Evolutionary conservation across 2,888 invertebrate species (phyloP).

Genomic region (Thymelicus lineola): DNA sequence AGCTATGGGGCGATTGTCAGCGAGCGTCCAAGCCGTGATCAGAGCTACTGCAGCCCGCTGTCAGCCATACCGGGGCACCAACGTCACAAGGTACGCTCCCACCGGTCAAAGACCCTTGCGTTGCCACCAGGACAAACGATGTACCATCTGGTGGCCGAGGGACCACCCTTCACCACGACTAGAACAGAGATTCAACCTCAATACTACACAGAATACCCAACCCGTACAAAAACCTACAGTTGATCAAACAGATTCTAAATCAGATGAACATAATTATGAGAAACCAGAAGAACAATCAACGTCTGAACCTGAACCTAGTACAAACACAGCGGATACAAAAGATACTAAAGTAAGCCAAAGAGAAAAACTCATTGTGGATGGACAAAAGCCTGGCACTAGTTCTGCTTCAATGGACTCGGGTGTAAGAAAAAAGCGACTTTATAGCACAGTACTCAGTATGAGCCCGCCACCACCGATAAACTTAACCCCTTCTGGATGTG

Average conservation of each 20-base stretch:
- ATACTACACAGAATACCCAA: constrained; percentile 49
- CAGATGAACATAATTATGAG: constrained; percentile 48
- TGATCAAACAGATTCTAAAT: constrained; percentile 46
- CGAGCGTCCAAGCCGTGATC: constrained; percentile 72
- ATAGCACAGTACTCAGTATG: constrained; percentile 82
- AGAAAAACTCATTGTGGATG: constrained; percentile 56
- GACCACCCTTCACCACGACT: constrained; percentile 64
- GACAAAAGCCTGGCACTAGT: constrained; percentile 67
- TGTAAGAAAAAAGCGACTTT: constrained; percentile 75
- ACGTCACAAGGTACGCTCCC: constrained; percentile 74
- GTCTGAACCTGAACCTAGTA: constrained; percentile 44
- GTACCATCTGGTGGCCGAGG: constrained; percentile 71
- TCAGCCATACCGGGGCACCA: constrained; percentile 73
- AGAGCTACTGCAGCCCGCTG: constrained; percentile 68
- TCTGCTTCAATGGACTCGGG: constrained; percentile 63
- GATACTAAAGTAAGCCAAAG: constrained; percentile 52
- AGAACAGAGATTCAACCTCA: constrained; percentile 54
- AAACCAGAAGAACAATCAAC: constrained; percentile 43
- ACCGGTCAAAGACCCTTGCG: constrained; percentile 69
- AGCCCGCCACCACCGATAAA: constrained; percentile 69
- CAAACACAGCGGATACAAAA: constrained; percentile 37
- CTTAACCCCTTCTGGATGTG: constrained; percentile 60
- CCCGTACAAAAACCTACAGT: constrained; percentile 41
- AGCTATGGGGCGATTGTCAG: constrained; percentile 69
- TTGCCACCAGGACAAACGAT: constrained; percentile 67